Percentiles rank a stretch among this genome's conserved stretches.
Evolutionary conservation across 1,140 invertebrate species (phyloP).

Genomic region (Dinoponera quadriceps): DNA sequence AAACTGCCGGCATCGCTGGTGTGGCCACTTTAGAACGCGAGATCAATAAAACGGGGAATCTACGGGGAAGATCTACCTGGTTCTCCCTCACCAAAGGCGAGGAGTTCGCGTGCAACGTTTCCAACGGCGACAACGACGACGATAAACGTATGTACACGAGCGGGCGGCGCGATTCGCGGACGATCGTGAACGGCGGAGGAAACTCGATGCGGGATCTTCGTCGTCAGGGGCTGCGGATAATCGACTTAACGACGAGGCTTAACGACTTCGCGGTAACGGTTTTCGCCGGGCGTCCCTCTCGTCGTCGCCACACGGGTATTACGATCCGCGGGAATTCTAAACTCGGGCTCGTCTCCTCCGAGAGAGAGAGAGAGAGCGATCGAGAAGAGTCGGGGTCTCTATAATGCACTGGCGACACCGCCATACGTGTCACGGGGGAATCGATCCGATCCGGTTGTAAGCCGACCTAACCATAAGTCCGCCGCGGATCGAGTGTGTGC

Average conservation of each 20-base stretch:
- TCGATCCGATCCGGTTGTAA: slow-evolving; percentile 81
- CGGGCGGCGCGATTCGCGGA: not conserved
- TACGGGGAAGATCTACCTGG: not conserved
- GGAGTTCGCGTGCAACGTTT: slow-evolving; percentile 35
- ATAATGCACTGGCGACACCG: slow-evolving; percentile 72
- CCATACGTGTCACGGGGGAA: slow-evolving; percentile 77
- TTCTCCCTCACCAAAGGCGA: not conserved
- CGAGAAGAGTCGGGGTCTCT: slow-evolving; percentile 45
- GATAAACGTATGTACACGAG: slow-evolving; percentile 56
- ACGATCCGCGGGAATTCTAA: slow-evolving; percentile 75
- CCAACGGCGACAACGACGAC: slow-evolving; percentile 45
- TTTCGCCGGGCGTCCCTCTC: slow-evolving; percentile 40
- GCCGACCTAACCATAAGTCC: slow-evolving; percentile 73
- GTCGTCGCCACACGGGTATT: slow-evolving; percentile 59
- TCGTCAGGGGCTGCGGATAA: slow-evolving; percentile 75
- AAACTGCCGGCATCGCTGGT: slow-evolving; percentile 12
- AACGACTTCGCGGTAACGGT: slow-evolving; percentile 78
- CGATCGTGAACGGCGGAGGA: slow-evolving; percentile 60
- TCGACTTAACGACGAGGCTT: slow-evolving; percentile 78
- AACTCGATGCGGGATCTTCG: slow-evolving; percentile 73
- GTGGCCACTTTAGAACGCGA: slow-evolving; percentile 16
- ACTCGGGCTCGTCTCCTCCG: slow-evolving; percentile 42
- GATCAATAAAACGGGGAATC: slow-evolving; percentile 69
- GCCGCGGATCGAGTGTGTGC: slow-evolving; percentile 65
- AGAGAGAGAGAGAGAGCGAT: slow-evolving; percentile 6